Evolutionary conservation across 2,888 invertebrate species (phyloP).

Genomic region (Julus scanicus): DNA sequence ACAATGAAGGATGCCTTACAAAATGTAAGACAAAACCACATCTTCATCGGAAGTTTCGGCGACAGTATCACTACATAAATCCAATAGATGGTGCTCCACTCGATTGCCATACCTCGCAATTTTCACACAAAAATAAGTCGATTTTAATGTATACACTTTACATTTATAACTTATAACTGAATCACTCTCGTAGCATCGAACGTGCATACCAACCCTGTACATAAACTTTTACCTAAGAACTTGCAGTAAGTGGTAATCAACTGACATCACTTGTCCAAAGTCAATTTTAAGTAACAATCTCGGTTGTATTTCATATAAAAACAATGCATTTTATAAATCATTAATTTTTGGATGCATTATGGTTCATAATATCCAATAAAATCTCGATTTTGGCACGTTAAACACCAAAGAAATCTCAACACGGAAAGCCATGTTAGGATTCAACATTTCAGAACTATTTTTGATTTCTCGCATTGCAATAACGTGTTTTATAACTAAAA

Average conservation of each 20-base stretch:
- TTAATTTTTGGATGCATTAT: too few relatives aligned
- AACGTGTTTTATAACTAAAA: too few relatives aligned
- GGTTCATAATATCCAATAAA: too few relatives aligned
- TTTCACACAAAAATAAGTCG: constrained; percentile 12
- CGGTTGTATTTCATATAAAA: too few relatives aligned
- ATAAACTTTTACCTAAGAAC: background rate
- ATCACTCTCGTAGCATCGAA: background rate
- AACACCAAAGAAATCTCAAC: too few relatives aligned
- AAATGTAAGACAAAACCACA: background rate
- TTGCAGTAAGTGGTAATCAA: background rate
- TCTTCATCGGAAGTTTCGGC: background rate
- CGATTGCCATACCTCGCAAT: background rate
- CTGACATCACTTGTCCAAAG: too few relatives aligned
- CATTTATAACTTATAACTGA: constrained; percentile 19
- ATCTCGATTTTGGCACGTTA: too few relatives aligned
- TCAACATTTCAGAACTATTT: too few relatives aligned
- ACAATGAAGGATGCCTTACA: background rate
- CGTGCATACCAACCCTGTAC: background rate
- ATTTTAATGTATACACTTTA: constrained; percentile 23
- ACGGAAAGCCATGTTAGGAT: too few relatives aligned
- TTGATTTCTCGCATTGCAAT: too few relatives aligned
- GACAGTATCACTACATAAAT: background rate
- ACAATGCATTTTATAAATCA: too few relatives aligned
- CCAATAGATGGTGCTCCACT: background rate
- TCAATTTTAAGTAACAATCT: too few relatives aligned